phyloP scores from a whole-genome alignment of 1,140 invertebrate species.

The Lerema accius region DNA sequence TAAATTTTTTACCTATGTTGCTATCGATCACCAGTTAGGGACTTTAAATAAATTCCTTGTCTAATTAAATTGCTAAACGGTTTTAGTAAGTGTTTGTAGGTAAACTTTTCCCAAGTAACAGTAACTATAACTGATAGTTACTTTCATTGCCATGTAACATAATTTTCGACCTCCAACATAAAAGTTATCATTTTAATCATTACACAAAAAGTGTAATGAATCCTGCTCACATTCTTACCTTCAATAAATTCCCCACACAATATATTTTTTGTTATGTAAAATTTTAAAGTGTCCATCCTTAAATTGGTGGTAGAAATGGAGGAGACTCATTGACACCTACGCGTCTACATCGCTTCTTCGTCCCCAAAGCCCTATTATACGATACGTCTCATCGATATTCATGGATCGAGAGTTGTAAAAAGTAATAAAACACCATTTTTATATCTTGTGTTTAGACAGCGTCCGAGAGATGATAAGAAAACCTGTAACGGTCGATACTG shows the following conservation, averaged over 20 bases:
- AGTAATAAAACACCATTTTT: slow-evolving; percentile 80
- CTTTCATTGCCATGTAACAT: no score
- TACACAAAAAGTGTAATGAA: not conserved
- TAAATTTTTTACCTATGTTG: no score
- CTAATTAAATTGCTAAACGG: no score
- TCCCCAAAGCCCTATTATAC: slow-evolving; percentile 61
- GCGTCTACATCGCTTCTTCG: slow-evolving; percentile 53
- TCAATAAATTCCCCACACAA: slow-evolving; percentile 49
- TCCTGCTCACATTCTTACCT: slow-evolving; percentile 36
- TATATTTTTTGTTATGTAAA: slow-evolving; percentile 64
- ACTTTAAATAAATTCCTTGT: no score
- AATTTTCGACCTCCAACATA: no score
- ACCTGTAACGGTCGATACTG: slow-evolving; percentile 68
- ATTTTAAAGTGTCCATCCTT: slow-evolving; percentile 62
- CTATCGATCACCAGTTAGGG: no score
- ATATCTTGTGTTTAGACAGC: slow-evolving; percentile 80
- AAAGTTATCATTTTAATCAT: no score
- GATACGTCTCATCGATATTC: slow-evolving; percentile 67
- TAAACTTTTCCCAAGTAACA: no score
- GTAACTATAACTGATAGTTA: no score
- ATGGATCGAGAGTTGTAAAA: slow-evolving; percentile 71
- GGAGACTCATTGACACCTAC: slow-evolving; percentile 72
- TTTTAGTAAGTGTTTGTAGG: no score
- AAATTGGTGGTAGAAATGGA: slow-evolving; percentile 55
- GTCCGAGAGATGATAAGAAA: slow-evolving; percentile 77